Evolutionary conservation across 2,113 vertebrate genomes (phyloP), one percentile per base, ranked within the genome.

Genomic region (Noctilio leporinus): DNA sequence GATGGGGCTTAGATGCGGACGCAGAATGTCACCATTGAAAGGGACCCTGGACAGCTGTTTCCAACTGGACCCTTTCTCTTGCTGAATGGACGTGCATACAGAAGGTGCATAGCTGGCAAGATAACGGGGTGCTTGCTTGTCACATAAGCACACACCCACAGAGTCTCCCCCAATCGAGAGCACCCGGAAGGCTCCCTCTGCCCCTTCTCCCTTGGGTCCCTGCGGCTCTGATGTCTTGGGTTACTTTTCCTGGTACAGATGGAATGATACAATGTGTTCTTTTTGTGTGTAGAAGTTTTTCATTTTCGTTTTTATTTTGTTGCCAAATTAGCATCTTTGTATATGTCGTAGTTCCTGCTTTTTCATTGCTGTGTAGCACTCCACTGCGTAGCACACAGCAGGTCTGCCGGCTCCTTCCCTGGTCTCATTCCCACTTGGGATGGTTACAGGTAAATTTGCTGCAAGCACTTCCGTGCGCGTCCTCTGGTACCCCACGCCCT

Each of bases 111-210:
- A 10, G 6, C 0, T 1, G 16, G 30, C 28, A 8, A 0, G 14
- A 26, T 24, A 9, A 2, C 0, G 5, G 16, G 0, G 5, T 2
- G 16, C 5, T 3, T 16, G 7, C 10, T 26, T 16, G 30, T 40
- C 17, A 28, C 0, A 0, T 1, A 12, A 2, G 40, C 1, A 20
- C 0, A 10, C 1, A 0, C 33, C 7, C 3, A 3, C 0, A 9
- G 72, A 65, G 7, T 19, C 19, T 28, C 3, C 33, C 17, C n/a
- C 24, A 7, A 9, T 64, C 7, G n/a, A n/a, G n/a, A 53, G 65
- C 55, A 3, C 38, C 40, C 22, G 6, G 53, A 14, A 10, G 7
- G 72, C 28, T 14, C 45, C 49, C 30, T 51, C 53, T 35, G 30
- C 17, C 28, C 26, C 43, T 14, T n/a, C 35, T 4, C 12, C 28